Evolutionary conservation across 2,888 invertebrate genomes (phyloP), one percentile per base, ranked within the genome.

Genomic region (Dasypolia templi): DNA sequence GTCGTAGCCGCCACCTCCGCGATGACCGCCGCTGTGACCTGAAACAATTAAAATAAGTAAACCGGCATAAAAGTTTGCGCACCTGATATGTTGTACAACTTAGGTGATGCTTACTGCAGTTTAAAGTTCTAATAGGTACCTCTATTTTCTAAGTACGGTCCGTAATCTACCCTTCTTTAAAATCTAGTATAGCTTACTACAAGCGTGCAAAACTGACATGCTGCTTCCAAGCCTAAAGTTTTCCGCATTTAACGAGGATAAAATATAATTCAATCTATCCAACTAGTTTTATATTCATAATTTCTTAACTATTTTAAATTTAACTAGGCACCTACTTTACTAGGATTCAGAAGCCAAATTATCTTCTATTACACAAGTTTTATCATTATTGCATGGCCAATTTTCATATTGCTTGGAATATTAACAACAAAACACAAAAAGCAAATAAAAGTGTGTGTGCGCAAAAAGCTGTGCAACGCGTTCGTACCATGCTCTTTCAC

Each of bases 401-500:
- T 75, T 35, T 26, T 53, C 9, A 26, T 3, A 78, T 39, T 59
- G 26, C 53, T 58, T 70, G 29, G 44, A 29, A 26, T 55, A 55
- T 56, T 22, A 63, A 42, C 44, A 35, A 53, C 17, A 29, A 46
- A 73, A 76, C 26, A 51, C 14, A 64, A 42, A 42, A 35, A 77
- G 65, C 63, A 71, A 35, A 73, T 35, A 69, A 58, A 53, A 44
- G 53, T 76, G 59, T 64, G 71, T 81, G 70, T 65, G 86, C 53
- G 85, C 79, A 72, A 69, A 49, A 86, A 86, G 79, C 73, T 80
- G 79, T 79, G 77, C 78, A 81, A 85, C 83, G 85, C 75, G 53
- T 73, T 19, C 89, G 88, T 88, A 87, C 89, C 87, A 56, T 89
- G 89, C 73, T 93, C 92, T 85, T 94, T 93, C 39, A 93, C 90